phyloP scores from a whole-genome alignment of 2,113 vertebrate genomes.

The Urocitellus parryii region DNA sequence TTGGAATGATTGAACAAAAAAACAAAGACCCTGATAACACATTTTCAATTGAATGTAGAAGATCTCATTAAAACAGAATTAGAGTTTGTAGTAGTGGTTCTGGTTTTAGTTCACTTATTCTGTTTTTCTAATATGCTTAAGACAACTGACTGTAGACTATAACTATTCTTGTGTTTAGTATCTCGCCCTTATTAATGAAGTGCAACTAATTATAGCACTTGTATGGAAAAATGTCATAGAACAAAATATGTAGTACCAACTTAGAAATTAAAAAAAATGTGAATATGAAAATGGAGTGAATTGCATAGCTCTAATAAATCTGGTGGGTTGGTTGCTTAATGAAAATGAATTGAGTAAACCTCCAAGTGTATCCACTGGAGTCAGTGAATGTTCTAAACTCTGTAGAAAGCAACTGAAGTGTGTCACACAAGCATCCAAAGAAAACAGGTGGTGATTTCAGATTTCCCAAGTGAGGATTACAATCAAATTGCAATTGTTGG shows the following conservation, averaged over 20 bases:
- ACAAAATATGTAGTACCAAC: not conserved
- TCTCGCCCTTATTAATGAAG: not conserved
- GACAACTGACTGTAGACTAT: not conserved
- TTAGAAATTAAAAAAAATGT: constrained; percentile 45
- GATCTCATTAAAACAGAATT: not conserved
- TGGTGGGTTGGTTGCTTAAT: constrained; percentile 56
- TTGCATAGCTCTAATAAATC: not conserved
- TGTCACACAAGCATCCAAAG: constrained; percentile 71
- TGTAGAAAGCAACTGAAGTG: constrained; percentile 76
- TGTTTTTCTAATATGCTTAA: not conserved
- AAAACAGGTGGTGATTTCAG: constrained; percentile 85
- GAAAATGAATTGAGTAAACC: constrained; percentile 61
- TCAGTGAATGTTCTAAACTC: constrained; percentile 77
- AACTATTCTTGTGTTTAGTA: not conserved
- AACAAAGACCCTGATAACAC: not conserved
- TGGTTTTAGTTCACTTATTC: not conserved
- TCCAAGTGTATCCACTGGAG: constrained; percentile 2
- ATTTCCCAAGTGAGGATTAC: constrained; percentile 84
- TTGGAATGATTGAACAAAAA: not conserved
- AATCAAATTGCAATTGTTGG: constrained; percentile 79
- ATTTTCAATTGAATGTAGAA: not conserved
- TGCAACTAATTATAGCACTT: not conserved
- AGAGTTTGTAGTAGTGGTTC: not conserved
- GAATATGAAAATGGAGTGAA: constrained; percentile 20
- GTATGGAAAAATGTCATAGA: not conserved